Percentiles rank a stretch among this genome's conserved stretches.
These are phyloP conservation scores for Ceuthmochares aereus DNA, from an alignment of 2,113 vertebrate species.

Conservation along the genomic window DNA sequence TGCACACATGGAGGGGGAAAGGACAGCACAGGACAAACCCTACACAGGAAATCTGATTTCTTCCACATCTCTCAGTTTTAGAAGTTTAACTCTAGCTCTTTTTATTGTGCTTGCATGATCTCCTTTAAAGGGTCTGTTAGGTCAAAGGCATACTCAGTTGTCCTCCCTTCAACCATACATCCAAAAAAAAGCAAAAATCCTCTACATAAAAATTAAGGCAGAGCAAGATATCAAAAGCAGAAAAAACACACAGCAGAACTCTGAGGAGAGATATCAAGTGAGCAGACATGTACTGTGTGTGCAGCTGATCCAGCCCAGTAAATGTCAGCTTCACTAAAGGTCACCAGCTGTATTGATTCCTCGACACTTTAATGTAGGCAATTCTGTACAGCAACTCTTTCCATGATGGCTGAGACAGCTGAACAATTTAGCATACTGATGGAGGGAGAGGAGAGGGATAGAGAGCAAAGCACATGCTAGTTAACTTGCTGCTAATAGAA, in stretches of 20 bases:
- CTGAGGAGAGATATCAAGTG: not conserved
- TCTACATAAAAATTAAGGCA: not conserved
- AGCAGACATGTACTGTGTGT: not conserved
- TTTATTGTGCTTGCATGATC: not conserved
- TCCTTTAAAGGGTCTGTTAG: not conserved
- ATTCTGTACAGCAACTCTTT: not conserved
- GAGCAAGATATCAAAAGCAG: not conserved
- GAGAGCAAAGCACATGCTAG: not conserved
- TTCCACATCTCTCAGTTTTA: not conserved
- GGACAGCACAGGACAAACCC: not conserved
- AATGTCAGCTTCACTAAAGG: constrained; percentile 32
- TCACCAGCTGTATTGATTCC: not conserved
- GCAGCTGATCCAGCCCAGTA: not conserved
- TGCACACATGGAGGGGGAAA: not conserved
- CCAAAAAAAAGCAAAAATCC: not conserved
- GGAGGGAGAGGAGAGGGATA: not conserved
- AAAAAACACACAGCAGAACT: not conserved
- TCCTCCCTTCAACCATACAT: not conserved
- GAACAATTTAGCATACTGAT: not conserved
- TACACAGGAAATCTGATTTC: not conserved
- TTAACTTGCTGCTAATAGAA: not conserved
- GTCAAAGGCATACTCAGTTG: not conserved
- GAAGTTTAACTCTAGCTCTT: not conserved
- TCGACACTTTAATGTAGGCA: not conserved
- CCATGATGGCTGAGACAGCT: not conserved